These are phyloP conservation scores for Ochotona princeps DNA, from an alignment of 2,113 vertebrate species.

Conservation along the genomic window DNA sequence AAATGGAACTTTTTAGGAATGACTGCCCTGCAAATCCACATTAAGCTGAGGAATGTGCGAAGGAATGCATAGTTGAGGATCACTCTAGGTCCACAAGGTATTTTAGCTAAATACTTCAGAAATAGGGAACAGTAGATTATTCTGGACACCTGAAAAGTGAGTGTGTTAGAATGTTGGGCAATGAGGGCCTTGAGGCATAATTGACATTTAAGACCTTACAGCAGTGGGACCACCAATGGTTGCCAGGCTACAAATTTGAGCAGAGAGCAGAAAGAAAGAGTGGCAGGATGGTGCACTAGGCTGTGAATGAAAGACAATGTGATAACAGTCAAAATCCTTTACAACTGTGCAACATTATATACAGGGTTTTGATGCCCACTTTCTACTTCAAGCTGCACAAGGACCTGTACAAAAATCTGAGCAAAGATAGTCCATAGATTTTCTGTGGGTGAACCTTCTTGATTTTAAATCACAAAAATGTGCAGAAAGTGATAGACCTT, in stretches of 20 bases:
- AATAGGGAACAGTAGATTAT: not conserved
- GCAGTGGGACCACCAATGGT: not conserved
- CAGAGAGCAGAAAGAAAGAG: conserved; percentile 44
- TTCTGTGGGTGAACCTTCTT: conserved; percentile 60
- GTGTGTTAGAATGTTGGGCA: not conserved
- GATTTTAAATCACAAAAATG: conserved; percentile 49
- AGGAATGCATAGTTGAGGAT: not conserved
- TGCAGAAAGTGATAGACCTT: not conserved
- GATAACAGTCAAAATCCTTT: conserved; percentile 72
- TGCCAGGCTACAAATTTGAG: conserved; percentile 19
- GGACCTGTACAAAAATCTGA: conserved; percentile 57
- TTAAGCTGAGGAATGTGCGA: not conserved
- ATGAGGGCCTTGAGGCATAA: not conserved
- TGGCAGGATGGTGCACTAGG: not conserved
- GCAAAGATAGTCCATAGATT: conserved; percentile 57
- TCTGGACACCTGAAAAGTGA: not conserved
- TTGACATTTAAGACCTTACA: not conserved
- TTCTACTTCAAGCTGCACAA: conserved; percentile 68
- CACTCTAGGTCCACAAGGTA: not conserved
- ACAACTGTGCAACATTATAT: conserved; percentile 52
- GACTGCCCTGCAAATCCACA: not conserved
- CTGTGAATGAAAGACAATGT: conserved; percentile 56
- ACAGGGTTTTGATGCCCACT: conserved; percentile 44
- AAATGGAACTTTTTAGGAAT: conserved; percentile 7
- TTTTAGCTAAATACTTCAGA: not conserved